These are phyloP conservation scores for Linnaemya tessellans DNA, from an alignment of 2,888 invertebrate species.

Conservation along the genomic window DNA sequence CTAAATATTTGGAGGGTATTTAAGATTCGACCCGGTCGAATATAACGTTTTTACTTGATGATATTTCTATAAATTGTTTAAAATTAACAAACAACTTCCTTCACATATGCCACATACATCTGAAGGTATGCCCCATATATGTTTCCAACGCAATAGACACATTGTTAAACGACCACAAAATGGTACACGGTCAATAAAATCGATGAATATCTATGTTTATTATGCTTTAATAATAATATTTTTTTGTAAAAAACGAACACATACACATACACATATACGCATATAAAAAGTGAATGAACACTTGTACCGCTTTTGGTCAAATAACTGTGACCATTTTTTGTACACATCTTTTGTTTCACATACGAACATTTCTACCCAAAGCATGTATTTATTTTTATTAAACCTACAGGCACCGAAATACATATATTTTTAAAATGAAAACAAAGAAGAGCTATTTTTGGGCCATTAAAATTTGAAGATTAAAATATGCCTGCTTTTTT, in stretches of 20 bases:
- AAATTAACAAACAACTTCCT: not conserved
- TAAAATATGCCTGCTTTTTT: not conserved
- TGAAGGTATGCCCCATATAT: not conserved
- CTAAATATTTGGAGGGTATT: too few species aligned
- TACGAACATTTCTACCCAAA: not conserved
- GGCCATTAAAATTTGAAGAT: not conserved
- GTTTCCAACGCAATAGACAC: not conserved
- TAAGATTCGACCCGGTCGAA: too few species aligned
- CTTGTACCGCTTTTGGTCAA: not conserved
- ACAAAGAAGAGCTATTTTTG: not conserved
- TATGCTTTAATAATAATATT: not conserved
- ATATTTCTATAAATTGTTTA: not conserved
- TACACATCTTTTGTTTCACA: not conserved
- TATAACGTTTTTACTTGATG: too few species aligned
- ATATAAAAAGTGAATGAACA: not conserved
- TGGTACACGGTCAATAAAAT: conserved; percentile 12
- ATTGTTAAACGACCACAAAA: conserved; percentile 46
- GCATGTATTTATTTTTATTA: not conserved
- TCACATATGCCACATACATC: not conserved
- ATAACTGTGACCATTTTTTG: not conserved
- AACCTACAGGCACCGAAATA: not conserved
- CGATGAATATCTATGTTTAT: conserved; percentile 12
- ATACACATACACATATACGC: not conserved
- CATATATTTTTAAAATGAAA: not conserved
- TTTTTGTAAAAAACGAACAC: not conserved